phyloP scores from a whole-genome alignment of 2,888 invertebrate genomes.

The Parnassius orleans region DNA sequence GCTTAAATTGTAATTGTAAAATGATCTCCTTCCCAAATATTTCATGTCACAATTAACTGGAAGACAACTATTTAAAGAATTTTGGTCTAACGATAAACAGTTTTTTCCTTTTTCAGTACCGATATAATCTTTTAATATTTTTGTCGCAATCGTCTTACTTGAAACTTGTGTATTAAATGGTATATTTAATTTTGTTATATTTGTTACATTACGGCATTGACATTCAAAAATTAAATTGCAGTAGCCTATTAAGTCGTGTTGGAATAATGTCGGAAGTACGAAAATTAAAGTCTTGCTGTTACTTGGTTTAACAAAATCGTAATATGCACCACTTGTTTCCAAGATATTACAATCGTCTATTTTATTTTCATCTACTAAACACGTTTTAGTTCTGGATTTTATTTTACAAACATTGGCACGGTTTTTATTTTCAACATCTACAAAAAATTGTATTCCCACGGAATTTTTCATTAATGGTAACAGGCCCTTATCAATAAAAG shows the following conservation, averaged over 20 bases:
- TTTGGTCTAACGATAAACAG: conserved; percentile 54
- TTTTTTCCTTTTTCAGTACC: conserved; percentile 30
- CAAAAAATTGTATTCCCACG: conserved; percentile 56
- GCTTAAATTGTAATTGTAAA: conserved; percentile 40
- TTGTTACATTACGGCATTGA: conserved; percentile 38
- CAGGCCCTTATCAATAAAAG: conserved; percentile 57
- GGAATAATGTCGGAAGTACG: conserved; percentile 51
- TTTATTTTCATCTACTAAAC: conserved; percentile 42
- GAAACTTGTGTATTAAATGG: conserved; percentile 53
- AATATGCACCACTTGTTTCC: conserved; percentile 39
- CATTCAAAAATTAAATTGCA: conserved; percentile 49
- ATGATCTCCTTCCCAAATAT: conserved; percentile 52
- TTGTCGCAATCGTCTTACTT: conserved; percentile 25
- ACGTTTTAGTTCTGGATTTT: conserved; percentile 45
- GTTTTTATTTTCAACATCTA: conserved; percentile 55
- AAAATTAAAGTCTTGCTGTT: conserved; percentile 48
- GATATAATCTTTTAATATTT: conserved; percentile 38
- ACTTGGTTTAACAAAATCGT: conserved; percentile 42
- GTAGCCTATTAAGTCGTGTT: conserved; percentile 55
- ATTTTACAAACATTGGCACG: conserved; percentile 41
- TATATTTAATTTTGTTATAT: conserved; percentile 39
- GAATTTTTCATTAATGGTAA: conserved; percentile 51
- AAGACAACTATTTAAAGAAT: conserved; percentile 51
- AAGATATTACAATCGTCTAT: conserved; percentile 45
- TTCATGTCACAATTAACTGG: conserved; percentile 59